Base-by-base conservation (phyloP, 2,888 invertebrate species). In the Creontiades dilutus region DNA sequence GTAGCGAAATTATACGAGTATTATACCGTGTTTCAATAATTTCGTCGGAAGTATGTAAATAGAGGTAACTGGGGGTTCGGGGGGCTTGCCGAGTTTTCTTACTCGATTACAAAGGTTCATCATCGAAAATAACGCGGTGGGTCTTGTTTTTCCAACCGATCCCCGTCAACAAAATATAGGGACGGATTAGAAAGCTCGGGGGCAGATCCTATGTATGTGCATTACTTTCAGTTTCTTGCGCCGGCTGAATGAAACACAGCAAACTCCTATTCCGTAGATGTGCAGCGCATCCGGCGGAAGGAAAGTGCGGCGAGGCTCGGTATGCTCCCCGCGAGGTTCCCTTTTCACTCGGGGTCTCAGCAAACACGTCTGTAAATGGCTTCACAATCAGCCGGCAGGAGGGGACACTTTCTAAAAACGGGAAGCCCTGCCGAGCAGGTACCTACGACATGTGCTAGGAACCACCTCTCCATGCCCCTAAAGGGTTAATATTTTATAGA, bases 321-420 rank as follows among this genome's bases (percentile, higher is more conserved):
- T 68, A 68, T 68, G 68, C 23, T 23, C 23, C 68, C 19, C 68
- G 68, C 68, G 23, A 68, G 68, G 23, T 68, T 12, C 68, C 12
- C 68, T 68, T 68, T 68, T 68, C 68, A 11, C 68, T 68, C 19
- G 68, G 23, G 23, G 68, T 68, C 68, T 68, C 23, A 68, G 68
- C 68, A 68, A 68, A 68, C 68, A 68, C 68, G 68, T 68, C 68
- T 68, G 68, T 68, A 68, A 68, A 68, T 68, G 68, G 68, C 68
- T 68, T 68, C 68, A 68, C 68, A 68, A 68, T 68, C 68, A 68
- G 19, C 27, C 13, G 23, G 68, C 68, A 16, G 27, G 68, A 23
- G 68, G 68, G 68, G 68, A 68, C 68, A 68, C 68, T 68, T 68
- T 68, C 68, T 68, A 68, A 68, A 68, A 68, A 68, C 68, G 68